A percentile compares a stretch with the other conserved stretches of the same genome.
These are phyloP conservation scores for Papilio elwesi DNA, from an alignment of 2,888 invertebrate species.

Conservation along the genomic window DNA sequence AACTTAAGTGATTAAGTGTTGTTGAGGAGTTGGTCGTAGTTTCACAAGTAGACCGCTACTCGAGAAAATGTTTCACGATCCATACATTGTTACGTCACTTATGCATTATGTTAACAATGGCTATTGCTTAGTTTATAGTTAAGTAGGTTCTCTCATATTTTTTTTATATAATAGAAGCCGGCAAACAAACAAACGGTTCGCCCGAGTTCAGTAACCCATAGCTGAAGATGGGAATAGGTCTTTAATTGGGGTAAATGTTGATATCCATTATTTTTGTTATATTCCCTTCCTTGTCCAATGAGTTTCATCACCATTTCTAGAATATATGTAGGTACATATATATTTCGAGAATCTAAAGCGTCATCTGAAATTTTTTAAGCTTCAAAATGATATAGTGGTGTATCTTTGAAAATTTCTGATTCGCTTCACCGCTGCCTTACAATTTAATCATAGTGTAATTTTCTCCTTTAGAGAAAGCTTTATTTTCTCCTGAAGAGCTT, in stretches of 20 bases:
- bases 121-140: neutral
- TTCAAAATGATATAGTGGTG: neutral
- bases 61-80: conserved; percentile 61
- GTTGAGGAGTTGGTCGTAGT: conserved; percentile 44
- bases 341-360: too few relatives aligned
- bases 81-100: conserved; percentile 56
- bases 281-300: too few relatives aligned
- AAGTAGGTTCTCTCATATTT: neutral
- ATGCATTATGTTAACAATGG: conserved; percentile 17
- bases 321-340: too few relatives aligned
- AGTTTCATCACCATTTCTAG: too few relatives aligned
- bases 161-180: too few relatives aligned
- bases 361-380: neutral
- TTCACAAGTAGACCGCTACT: conserved; percentile 32
- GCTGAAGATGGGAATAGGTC: too few relatives aligned
- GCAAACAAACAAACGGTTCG: too few relatives aligned
- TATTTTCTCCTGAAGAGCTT: conserved; percentile 2
- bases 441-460: conserved; percentile 23
- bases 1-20: conserved; percentile 77
- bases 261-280: too few relatives aligned
- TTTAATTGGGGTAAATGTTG: too few relatives aligned
- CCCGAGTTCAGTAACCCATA: too few relatives aligned
- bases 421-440: conserved; percentile 7
- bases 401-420: conserved; percentile 10
- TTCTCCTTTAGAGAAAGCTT: too few relatives aligned